Evolutionary conservation across 1,140 invertebrate genomes (phyloP).

Genomic region (Agrilus planipennis): DNA sequence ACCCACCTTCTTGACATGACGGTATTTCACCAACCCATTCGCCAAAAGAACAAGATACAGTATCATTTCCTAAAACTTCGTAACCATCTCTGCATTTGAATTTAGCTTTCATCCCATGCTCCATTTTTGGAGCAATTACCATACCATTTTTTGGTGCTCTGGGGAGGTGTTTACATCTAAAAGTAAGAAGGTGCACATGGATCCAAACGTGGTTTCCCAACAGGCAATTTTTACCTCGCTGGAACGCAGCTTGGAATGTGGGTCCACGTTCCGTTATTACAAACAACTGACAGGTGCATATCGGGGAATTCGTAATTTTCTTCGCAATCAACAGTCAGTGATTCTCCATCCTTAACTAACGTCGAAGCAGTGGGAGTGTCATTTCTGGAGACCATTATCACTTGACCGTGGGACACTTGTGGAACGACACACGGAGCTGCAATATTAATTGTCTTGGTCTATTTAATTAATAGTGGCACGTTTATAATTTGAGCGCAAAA

Average conservation of each 20-base stretch:
- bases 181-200: slow-evolving; percentile 10
- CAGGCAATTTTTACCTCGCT: slow-evolving; percentile 22
- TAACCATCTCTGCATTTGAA: slow-evolving; percentile 90
- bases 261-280: slow-evolving; percentile 93
- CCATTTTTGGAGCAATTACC: slow-evolving; percentile 90
- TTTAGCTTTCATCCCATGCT: slow-evolving; percentile 84
- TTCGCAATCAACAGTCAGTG: slow-evolving; percentile 76
- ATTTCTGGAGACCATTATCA: slow-evolving; percentile 46
- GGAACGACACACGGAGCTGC: slow-evolving; percentile 83
- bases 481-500: neutral
- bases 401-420: slow-evolving; percentile 68
- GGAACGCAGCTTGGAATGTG: slow-evolving; percentile 58
- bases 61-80: slow-evolving; percentile 55
- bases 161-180: slow-evolving; percentile 77
- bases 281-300: slow-evolving; percentile 61
- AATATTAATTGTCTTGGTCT: slow-evolving; percentile 10
- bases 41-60: slow-evolving; percentile 80
- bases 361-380: slow-evolving; percentile 44
- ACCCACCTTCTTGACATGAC: slow-evolving; percentile 67
- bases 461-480: neutral
- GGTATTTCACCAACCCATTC: slow-evolving; percentile 84
- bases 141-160: slow-evolving; percentile 80
- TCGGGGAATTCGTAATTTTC: slow-evolving; percentile 76
- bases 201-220: neutral
- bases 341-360: slow-evolving; percentile 72